These are phyloP conservation scores for Anodontia alba DNA, from an alignment of 2,888 invertebrate species.

Conservation along the genomic window DNA sequence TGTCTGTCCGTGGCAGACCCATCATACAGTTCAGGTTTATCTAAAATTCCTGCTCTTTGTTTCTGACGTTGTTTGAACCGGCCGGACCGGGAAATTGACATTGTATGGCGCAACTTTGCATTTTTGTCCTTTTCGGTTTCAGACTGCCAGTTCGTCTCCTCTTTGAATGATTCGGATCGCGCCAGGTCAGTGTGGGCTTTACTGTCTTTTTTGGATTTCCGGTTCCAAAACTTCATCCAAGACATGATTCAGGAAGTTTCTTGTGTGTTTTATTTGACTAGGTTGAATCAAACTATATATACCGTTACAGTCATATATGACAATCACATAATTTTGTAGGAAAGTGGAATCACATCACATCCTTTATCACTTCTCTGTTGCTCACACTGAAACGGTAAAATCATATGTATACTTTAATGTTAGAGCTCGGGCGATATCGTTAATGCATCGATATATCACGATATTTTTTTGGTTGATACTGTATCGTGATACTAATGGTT, in stretches of 20 bases:
- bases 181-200: conserved; percentile 59
- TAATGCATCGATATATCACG: too few species aligned
- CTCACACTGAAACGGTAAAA: too few species aligned
- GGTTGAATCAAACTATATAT: background rate
- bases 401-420: too few species aligned
- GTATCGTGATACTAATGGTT: too few species aligned
- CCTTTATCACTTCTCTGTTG: too few species aligned
- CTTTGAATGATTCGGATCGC: conserved; percentile 61
- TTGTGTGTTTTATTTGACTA: conserved; percentile 6
- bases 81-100: conserved; percentile 80
- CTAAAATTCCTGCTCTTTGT: conserved; percentile 72
- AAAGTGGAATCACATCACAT: too few species aligned
- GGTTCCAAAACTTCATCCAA: conserved; percentile 70
- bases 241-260: conserved; percentile 52
- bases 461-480: too few species aligned
- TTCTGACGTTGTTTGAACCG: conserved; percentile 78
- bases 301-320: too few species aligned
- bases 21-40: conserved; percentile 72
- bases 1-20: conserved; percentile 20
- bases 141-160: conserved; percentile 43
- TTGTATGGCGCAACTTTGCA: conserved; percentile 67
- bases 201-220: conserved; percentile 62
- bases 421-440: too few species aligned
- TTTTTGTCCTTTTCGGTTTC: conserved; percentile 75
- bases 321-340: background rate